These are phyloP conservation scores for Tetheella fluctuosa DNA, from an alignment of 2,888 invertebrate species.

Conservation along the genomic window DNA sequence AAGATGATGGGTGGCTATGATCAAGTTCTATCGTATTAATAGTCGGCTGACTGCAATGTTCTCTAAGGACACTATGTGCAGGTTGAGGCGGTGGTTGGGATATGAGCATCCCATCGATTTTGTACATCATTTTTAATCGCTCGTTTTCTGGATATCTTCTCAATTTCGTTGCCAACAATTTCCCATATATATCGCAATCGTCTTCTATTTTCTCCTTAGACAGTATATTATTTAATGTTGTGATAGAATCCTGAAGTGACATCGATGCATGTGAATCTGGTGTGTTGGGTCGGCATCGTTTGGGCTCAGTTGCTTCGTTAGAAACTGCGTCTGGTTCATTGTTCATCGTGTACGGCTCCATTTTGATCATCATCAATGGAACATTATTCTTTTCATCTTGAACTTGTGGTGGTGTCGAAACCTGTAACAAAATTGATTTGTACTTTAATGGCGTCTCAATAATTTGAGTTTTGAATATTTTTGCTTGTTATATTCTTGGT, in stretches of 20 bases:
- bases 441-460: not conserved
- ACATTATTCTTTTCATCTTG: not conserved
- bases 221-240: slow-evolving; percentile 10
- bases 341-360: not conserved
- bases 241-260: not conserved
- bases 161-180: slow-evolving; percentile 17
- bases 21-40: not conserved
- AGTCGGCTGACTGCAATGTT: not conserved
- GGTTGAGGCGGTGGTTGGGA: not conserved
- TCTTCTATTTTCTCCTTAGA: not conserved
- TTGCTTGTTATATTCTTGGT: too few relatives aligned
- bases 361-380: not conserved
- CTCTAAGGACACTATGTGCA: not conserved
- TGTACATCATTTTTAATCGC: slow-evolving; percentile 14
- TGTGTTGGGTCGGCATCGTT: not conserved
- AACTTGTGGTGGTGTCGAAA: not conserved
- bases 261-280: not conserved
- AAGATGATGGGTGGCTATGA: not conserved
- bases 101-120: slow-evolving; percentile 16
- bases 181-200: slow-evolving; percentile 16
- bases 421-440: not conserved
- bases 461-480: too few relatives aligned
- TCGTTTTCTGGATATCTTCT: slow-evolving; percentile 10
- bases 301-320: not conserved
- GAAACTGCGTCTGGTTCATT: not conserved